Evolutionary conservation across 1,140 invertebrate species (phyloP).

Genomic region (Tetramorium alpestre): DNA sequence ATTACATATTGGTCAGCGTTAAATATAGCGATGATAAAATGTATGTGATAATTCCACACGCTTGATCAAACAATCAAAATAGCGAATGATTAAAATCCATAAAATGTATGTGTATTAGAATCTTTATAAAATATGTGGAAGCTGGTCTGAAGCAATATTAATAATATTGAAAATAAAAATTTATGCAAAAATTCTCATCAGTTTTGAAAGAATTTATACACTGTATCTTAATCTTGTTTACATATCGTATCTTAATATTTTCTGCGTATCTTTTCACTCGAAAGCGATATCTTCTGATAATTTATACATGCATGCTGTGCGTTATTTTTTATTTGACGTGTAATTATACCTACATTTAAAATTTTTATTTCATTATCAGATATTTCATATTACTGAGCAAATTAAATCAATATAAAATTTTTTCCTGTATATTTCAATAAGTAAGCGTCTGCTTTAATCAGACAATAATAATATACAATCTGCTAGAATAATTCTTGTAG

Average conservation of each 20-base stretch:
- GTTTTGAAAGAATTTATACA: not conserved
- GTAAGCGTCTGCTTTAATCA: not conserved
- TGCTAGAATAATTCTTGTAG: no score
- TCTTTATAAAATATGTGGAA: not conserved
- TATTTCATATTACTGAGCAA: not conserved
- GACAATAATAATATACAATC: not conserved
- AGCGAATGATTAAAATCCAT: not conserved
- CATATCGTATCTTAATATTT: constrained; percentile 4
- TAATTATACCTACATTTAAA: not conserved
- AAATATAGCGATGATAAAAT: not conserved
- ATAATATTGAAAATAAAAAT: not conserved
- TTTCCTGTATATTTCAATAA: not conserved
- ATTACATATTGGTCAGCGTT: not conserved
- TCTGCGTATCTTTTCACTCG: not conserved
- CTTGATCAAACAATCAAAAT: not conserved
- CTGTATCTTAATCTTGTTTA: not conserved
- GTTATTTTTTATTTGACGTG: not conserved
- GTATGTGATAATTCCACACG: not conserved
- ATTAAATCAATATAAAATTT: not conserved
- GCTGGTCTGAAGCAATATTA: not conserved
- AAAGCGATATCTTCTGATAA: constrained; percentile 26
- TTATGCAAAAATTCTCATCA: not conserved
- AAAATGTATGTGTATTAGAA: not conserved
- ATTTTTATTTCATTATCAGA: not conserved
- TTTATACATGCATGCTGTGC: not conserved